Base-by-base conservation (phyloP, 2,888 invertebrate species). In the Tachina fera region DNA sequence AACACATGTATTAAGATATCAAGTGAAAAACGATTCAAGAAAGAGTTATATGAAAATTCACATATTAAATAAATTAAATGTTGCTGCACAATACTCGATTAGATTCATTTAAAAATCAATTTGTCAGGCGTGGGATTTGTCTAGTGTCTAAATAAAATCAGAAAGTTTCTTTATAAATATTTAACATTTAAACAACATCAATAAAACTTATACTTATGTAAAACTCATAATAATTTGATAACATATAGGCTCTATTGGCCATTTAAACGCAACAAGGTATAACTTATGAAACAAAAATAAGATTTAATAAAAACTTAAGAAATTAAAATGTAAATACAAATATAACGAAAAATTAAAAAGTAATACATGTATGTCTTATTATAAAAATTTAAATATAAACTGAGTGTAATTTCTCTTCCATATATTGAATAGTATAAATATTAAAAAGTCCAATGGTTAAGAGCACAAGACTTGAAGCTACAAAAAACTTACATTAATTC, bases 191-290 rank as follows among this genome's bases (percentile, higher is more conserved):
- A 8, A 19, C 43, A 49, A 14, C 11, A 6, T 10, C 45, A 45
- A 51, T 19, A 60, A 39, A 56, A 22, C 31, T n/a, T n/a, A n/a
- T n/a, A n/a, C n/a, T n/a, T n/a, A n/a, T n/a, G n/a, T n/a, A n/a
- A n/a, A 51, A 47, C 49, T 31, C 31, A 31, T 41, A 60, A 47
- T 9, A 14, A 43, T 56, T 31, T 14, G 6, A 58, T 5, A 45
- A 14, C 19, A 71, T 9, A 41, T 79, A 79, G 79, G 84, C 80
- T 84, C 63, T 67, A 80, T 80, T 84, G 84, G 71, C 84, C 79
- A 67, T 75, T 70, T 63, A 68, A 67, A 13, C 3, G 74, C 43
- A 75, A 63, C 53, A 70, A 56, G 9, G 31, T 3, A 31, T 11
- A 67, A 78, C 31, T 31, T 31, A 31, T 31, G 31, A 31, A 0